Evolutionary conservation across 2,888 invertebrate genomes (phyloP), one percentile per base, ranked within the genome.

Genomic region (Watsonalla cultraria): DNA sequence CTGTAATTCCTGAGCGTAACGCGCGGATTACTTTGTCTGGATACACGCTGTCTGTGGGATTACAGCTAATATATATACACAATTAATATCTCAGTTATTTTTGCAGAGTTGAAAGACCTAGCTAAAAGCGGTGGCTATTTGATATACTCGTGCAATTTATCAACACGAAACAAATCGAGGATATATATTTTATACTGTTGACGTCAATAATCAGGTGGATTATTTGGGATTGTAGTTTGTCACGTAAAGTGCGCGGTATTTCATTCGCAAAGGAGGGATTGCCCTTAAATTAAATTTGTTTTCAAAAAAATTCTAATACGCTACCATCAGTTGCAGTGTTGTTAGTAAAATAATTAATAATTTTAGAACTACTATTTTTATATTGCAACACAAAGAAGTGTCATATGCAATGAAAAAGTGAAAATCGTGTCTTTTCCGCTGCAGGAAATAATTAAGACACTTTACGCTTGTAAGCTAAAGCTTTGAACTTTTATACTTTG

Each of bases 401-500:
- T 53, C 62, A 55, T 53, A 60, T 56, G 54, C 58, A 59, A 55
- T 61, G 65, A 62, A 56, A 62, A 53, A 47, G 35, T 54, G 55
- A 48, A 45, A 50, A 55, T 53, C 58, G 58, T 61, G 58, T 63
- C 57, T 57, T 50, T 57, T 59, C 62, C 56, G 61, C 60, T 60
- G 64, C 67, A 67, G 68, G 68, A 68, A 68, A 68, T 67, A 68
- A 68, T 68, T 68, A 67, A 64, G 53, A 57, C 59, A 51, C 65
- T 69, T 65, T 69, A 64, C 64, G 55, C 60, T 64, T 51, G 54
- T 61, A 46, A 58, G 61, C 53, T 59, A 60, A 58, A 55, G 65
- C 67, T 67, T 69, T 68, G 69, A 69, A 68, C 61, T 64, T 51
- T 48, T 11, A 59, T 58, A 64, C 65, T 65, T 60, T 48, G 62